Percentiles rank a stretch among this genome's conserved stretches.
Conservation (phyloP, 1,140 invertebrate species). For the Saxidomus purpurata region DNA sequence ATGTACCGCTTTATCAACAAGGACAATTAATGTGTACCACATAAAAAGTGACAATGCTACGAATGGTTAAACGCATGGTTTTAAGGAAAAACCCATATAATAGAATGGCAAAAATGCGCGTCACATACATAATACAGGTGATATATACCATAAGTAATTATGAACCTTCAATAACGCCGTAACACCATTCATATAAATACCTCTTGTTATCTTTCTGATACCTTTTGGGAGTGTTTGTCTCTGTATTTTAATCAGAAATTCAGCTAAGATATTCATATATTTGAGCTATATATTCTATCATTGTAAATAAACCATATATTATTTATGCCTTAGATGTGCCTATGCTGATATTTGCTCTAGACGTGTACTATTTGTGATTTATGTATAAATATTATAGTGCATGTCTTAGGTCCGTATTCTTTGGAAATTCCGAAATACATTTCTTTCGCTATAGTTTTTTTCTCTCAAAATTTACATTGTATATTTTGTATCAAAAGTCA, state of each 20-base stretch:
- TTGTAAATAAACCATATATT: slow-evolving; percentile 39
- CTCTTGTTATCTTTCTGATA: not conserved
- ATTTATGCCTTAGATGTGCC: slow-evolving; percentile 25
- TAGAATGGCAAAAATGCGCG: not conserved
- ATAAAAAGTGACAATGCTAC: too few species aligned
- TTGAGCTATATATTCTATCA: slow-evolving; percentile 3
- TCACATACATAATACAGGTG: not conserved
- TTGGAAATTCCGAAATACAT: too few species aligned
- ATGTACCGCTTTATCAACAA: slow-evolving; percentile 43
- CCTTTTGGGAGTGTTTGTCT: slow-evolving; percentile 33
- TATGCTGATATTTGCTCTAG: not conserved
- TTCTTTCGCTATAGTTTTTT: too few species aligned
- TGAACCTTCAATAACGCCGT: not conserved
- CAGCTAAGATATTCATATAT: not conserved
- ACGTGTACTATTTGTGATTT: not conserved
- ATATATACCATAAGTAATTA: too few species aligned
- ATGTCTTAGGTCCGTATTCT: not conserved
- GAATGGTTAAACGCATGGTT: not conserved
- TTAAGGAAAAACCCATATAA: not conserved
- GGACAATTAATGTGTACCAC: slow-evolving; percentile 36
- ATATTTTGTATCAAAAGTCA: too few species aligned
- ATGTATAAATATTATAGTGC: not conserved
- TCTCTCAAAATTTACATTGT: too few species aligned
- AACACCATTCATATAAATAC: not conserved
- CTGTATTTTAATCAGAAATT: slow-evolving; percentile 25